Evolutionary conservation across 2,113 vertebrate species (phyloP).

Genomic region (Bambusicola thoracicus): DNA sequence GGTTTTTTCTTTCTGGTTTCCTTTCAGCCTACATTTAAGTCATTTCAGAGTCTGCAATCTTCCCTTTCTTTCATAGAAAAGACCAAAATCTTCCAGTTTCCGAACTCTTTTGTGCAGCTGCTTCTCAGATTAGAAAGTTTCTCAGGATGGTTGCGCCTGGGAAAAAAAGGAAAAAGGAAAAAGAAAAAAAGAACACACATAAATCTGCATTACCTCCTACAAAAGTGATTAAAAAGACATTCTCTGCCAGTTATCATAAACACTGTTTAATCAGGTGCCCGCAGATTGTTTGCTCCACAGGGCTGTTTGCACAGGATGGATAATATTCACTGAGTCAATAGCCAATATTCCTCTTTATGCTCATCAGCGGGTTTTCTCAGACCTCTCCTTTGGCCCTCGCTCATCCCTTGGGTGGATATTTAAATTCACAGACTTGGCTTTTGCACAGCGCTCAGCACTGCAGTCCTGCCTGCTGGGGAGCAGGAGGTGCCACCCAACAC

Average conservation of each 20-base stretch:
- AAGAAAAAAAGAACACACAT: not conserved
- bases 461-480: not conserved
- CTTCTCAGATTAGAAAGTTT: not conserved
- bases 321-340: conserved; percentile 23
- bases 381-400: not conserved
- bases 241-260: not conserved
- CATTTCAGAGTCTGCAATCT: not conserved
- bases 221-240: conserved; percentile 33
- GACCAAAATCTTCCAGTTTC: not conserved
- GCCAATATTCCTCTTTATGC: not conserved
- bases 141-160: not conserved
- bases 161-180: not conserved
- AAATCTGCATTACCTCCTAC: not conserved
- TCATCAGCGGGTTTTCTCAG: not conserved
- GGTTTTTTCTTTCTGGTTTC: not conserved
- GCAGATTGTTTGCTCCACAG: not conserved
- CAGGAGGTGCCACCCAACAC: not conserved
- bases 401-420: not conserved
- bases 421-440: not conserved
- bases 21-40: not conserved
- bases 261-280: conserved; percentile 49
- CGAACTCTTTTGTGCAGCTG: not conserved
- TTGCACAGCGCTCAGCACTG: not conserved
- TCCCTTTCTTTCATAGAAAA: not conserved
- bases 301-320: conserved; percentile 15